Evolutionary conservation across 2,113 vertebrate species (phyloP).

Genomic region (Sardina pilchardus): DNA sequence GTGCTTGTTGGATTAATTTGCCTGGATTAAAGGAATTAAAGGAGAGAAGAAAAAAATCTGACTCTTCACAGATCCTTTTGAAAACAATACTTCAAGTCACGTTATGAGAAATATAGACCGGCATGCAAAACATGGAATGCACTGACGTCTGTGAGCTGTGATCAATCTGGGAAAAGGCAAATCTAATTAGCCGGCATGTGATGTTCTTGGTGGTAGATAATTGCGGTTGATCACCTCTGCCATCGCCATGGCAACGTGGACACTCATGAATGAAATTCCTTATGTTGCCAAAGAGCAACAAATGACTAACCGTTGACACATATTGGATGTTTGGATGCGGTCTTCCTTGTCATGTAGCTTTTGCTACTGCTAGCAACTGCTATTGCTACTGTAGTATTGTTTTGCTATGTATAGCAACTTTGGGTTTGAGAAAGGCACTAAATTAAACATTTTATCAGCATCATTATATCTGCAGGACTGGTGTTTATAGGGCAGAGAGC

Average conservation of each 20-base stretch:
- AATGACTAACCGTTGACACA: too few species aligned
- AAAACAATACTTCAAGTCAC: not conserved
- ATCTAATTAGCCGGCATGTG: not conserved
- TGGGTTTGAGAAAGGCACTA: too few species aligned
- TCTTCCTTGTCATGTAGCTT: too few species aligned
- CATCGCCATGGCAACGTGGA: not conserved
- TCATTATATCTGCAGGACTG: not conserved
- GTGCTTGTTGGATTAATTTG: slow-evolving; percentile 5
- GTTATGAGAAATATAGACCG: not conserved
- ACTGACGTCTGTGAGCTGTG: not conserved
- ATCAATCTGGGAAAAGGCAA: not conserved
- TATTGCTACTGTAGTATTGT: too few species aligned
- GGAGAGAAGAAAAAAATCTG: not conserved
- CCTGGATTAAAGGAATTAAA: not conserved
- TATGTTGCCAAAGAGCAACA: not conserved
- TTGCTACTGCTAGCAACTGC: too few species aligned
- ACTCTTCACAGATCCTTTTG: not conserved
- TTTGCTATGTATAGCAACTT: too few species aligned
- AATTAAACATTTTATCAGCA: not conserved
- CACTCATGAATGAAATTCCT: not conserved
- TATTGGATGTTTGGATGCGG: too few species aligned
- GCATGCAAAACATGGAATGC: not conserved
- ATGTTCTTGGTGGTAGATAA: not conserved
- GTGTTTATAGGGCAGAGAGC: not conserved
- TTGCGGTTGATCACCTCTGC: not conserved